Conservation (phyloP, 1,140 invertebrate genomes). For the Alviniconcha marisindica region DNA sequence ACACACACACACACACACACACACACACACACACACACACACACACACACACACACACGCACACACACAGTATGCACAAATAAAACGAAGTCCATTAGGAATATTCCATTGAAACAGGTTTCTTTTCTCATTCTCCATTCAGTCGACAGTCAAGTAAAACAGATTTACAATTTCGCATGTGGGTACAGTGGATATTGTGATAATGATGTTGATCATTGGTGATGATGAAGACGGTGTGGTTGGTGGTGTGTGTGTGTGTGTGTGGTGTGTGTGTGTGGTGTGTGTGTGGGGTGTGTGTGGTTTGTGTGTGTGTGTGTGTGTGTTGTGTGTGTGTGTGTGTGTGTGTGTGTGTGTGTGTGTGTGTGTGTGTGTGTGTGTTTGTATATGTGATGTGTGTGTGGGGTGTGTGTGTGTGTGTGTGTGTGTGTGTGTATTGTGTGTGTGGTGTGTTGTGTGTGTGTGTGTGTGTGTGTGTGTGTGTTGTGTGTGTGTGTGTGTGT, state of each 20-base stretch:
- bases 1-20: background rate
- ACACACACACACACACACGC: background rate
- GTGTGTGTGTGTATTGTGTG: background rate
- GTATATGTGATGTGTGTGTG: background rate
- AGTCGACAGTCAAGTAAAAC: too few relatives aligned
- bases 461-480: background rate
- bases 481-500: background rate
- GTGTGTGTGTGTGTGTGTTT: background rate
- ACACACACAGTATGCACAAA: too few relatives aligned
- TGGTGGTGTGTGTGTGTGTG: background rate
- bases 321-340: slow-evolving; percentile 27
- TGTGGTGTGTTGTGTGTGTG: background rate
- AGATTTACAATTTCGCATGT: too few relatives aligned
- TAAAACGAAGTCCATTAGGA: too few relatives aligned
- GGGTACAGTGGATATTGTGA: too few relatives aligned
- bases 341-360: slow-evolving; percentile 7
- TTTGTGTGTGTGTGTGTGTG: background rate
- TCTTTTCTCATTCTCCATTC: too few relatives aligned
- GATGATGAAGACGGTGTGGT: too few relatives aligned
- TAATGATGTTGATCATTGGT: too few relatives aligned
- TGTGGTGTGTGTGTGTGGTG: background rate
- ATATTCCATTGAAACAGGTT: too few relatives aligned
- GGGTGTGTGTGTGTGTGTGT: background rate
- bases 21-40: background rate
- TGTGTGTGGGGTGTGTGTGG: slow-evolving; percentile 19